Percentiles rank a stretch among this genome's conserved stretches.
These are phyloP conservation scores for Eumacrocentrus americanus DNA, from an alignment of 2,888 invertebrate species.

Conservation along the genomic window DNA sequence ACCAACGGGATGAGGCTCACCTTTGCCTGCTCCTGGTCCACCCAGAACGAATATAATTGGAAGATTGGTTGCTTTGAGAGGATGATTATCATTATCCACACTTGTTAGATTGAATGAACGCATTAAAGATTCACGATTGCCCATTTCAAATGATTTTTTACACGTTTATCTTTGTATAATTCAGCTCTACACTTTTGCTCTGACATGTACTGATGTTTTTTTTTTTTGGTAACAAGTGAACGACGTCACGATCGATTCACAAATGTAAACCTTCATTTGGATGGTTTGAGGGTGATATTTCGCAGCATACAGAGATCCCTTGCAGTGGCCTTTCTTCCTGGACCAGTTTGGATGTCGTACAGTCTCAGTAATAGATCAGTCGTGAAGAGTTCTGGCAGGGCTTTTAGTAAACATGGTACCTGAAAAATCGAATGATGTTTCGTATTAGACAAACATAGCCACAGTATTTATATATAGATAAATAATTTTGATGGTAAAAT, in stretches of 20 bases:
- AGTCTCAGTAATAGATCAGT: slow-evolving; percentile 76
- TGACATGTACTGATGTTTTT: neutral
- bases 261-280: slow-evolving; percentile 46
- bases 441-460: neutral
- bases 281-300: slow-evolving; percentile 75
- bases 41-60: slow-evolving; percentile 43
- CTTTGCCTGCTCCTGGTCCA: slow-evolving; percentile 45
- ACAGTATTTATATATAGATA: slow-evolving; percentile 3
- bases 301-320: slow-evolving; percentile 85
- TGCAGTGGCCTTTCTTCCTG: slow-evolving; percentile 84
- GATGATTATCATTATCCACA: neutral
- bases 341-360: slow-evolving; percentile 77
- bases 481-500: no score
- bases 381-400: slow-evolving; percentile 78
- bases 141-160: neutral
- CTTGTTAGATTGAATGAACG: neutral
- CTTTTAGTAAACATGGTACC: slow-evolving; percentile 80
- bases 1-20: slow-evolving; percentile 29
- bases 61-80: slow-evolving; percentile 29
- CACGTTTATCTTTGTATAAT: neutral
- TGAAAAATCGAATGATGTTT: slow-evolving; percentile 36
- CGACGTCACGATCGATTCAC: neutral
- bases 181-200: neutral
- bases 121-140: slow-evolving; percentile 1
- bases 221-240: neutral